A percentile compares a stretch with the other conserved stretches of the same genome.
Evolutionary conservation across 2,888 invertebrate species (phyloP).

Genomic region (Schizotus pectinicornis): DNA sequence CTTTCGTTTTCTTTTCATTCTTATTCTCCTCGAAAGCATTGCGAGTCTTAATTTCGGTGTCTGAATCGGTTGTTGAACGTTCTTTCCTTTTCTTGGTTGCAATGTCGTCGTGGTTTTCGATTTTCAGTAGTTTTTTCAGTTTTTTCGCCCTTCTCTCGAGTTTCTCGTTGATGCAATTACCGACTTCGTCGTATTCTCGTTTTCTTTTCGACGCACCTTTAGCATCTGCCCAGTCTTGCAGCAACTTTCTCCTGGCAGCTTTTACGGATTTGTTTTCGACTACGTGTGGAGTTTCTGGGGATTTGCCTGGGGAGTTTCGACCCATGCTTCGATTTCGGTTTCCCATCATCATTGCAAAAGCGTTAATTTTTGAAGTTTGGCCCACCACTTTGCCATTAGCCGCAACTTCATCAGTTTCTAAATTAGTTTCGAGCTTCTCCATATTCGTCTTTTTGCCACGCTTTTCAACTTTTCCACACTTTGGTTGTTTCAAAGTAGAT

Average conservation of each 20-base stretch:
- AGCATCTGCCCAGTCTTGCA: constrained; percentile 69
- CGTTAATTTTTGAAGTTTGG: constrained; percentile 54
- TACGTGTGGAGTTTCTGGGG: no score
- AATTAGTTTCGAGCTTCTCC: neutral
- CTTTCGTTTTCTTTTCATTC: constrained; percentile 54
- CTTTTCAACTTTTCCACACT: no score
- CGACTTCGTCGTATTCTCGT: constrained; percentile 63
- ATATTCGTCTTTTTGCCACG: no score
- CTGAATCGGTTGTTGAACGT: constrained; percentile 15
- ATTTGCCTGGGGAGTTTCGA: constrained; percentile 67
- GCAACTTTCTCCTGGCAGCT: constrained; percentile 60
- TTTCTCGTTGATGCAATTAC: constrained; percentile 63
- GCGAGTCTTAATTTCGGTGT: constrained; percentile 17
- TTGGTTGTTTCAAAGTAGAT: no score
- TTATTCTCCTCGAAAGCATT: constrained; percentile 21
- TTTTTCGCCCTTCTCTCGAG: constrained; percentile 68
- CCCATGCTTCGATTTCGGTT: constrained; percentile 70
- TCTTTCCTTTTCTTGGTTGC: constrained; percentile 27
- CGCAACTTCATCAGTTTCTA: neutral
- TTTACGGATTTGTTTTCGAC: constrained; percentile 34
- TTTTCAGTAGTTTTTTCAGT: constrained; percentile 61
- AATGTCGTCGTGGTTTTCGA: constrained; percentile 37
- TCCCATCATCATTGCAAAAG: constrained; percentile 72
- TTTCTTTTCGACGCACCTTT: constrained; percentile 68
- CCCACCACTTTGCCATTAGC: constrained; percentile 4